Evolutionary conservation across 2,888 invertebrate genomes (phyloP).

Genomic region (Lasius platythorax): DNA sequence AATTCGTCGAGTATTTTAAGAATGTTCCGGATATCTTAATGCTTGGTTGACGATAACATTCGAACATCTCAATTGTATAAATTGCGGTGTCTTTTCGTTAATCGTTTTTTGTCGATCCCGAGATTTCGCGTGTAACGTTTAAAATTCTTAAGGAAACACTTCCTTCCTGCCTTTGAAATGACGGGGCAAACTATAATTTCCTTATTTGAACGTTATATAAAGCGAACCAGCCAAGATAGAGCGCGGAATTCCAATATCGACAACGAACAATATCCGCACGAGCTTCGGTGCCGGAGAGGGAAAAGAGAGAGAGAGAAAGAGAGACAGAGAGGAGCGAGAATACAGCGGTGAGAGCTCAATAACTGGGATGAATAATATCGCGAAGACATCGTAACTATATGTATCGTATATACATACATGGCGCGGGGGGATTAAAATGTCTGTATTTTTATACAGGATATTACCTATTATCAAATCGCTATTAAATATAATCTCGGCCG

Average conservation of each 20-base stretch:
- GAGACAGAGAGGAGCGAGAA: constrained; percentile 58
- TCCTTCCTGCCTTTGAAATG: constrained; percentile 48
- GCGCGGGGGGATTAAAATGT: constrained; percentile 52
- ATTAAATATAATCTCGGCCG: constrained; percentile 57
- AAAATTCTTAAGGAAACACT: constrained; percentile 40
- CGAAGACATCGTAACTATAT: constrained; percentile 66
- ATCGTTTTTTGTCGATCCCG: constrained; percentile 18
- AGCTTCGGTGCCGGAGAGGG: constrained; percentile 46
- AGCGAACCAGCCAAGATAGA: constrained; percentile 63
- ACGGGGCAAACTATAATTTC: constrained; percentile 67
- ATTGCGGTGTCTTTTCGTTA: constrained; percentile 17
- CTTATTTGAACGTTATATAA: constrained; percentile 72
- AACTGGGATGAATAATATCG: constrained; percentile 72
- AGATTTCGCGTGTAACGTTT: constrained; percentile 29
- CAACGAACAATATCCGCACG: constrained; percentile 74
- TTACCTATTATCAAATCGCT: constrained; percentile 48
- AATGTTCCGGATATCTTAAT: background rate
- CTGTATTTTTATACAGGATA: constrained; percentile 41
- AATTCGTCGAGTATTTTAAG: background rate
- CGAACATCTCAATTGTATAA: background rate
- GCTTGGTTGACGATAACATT: background rate
- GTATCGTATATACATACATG: constrained; percentile 51
- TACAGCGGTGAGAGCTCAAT: constrained; percentile 66
- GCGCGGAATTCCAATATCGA: constrained; percentile 74
- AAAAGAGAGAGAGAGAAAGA: constrained; percentile 64